These are phyloP conservation scores for Drosophila asahinai DNA, from an alignment of 1,140 invertebrate genomes.

Conservation along the genomic window DNA sequence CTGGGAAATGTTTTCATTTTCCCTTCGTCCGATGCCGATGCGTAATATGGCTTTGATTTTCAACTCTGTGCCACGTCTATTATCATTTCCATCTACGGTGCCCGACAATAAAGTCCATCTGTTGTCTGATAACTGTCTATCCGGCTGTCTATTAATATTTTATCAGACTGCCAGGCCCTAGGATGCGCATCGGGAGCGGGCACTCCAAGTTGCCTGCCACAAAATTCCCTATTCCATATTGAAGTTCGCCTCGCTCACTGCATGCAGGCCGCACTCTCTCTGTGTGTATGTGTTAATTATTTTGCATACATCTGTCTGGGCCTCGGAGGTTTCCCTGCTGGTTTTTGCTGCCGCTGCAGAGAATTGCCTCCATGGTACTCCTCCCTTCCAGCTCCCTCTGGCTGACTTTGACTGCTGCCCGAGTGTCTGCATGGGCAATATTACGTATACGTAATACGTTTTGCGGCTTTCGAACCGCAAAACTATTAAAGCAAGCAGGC, in stretches of 20 bases:
- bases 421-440: slow-evolving; percentile 51
- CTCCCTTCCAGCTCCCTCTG: background rate
- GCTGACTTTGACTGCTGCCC: slow-evolving; percentile 53
- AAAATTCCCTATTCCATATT: slow-evolving; percentile 23
- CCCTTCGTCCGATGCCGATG: slow-evolving; percentile 33
- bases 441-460: slow-evolving; percentile 79
- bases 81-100: slow-evolving; percentile 79
- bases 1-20: slow-evolving; percentile 16
- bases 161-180: slow-evolving; percentile 70
- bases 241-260: slow-evolving; percentile 3
- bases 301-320: slow-evolving; percentile 68
- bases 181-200: slow-evolving; percentile 1
- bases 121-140: slow-evolving; percentile 84
- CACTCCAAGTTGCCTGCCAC: slow-evolving; percentile 50
- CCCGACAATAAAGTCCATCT: slow-evolving; percentile 80
- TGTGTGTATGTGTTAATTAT: slow-evolving; percentile 71
- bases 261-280: slow-evolving; percentile 14
- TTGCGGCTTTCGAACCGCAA: slow-evolving; percentile 77
- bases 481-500: slow-evolving; percentile 80
- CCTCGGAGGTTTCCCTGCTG: slow-evolving; percentile 23
- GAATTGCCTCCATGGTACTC: slow-evolving; percentile 6
- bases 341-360: slow-evolving; percentile 26
- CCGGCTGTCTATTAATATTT: slow-evolving; percentile 84
- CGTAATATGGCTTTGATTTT: slow-evolving; percentile 61
- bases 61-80: slow-evolving; percentile 59